Percentiles rank a stretch among this genome's conserved stretches.
Evolutionary conservation across 2,888 invertebrate species (phyloP).

Genomic region (Drosophila fulvimacula): DNA sequence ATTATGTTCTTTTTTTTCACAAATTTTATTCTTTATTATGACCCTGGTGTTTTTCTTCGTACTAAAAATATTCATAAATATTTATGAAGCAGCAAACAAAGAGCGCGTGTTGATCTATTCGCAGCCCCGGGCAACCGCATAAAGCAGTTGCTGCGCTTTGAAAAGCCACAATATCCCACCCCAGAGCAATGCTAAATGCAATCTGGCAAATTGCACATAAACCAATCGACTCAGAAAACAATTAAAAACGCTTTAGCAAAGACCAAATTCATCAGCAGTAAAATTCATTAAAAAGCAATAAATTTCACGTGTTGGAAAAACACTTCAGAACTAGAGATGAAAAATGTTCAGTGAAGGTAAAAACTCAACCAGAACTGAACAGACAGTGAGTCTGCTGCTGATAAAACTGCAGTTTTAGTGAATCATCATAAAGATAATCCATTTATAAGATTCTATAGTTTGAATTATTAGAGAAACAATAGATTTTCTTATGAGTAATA

Average conservation of each 20-base stretch:
- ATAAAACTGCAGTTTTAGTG: no score
- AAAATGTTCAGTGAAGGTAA: neutral
- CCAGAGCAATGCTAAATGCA: slow-evolving; percentile 30
- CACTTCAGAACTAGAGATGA: slow-evolving; percentile 3
- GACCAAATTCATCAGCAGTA: slow-evolving; percentile 21
- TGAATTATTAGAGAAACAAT: neutral
- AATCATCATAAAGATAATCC: no score
- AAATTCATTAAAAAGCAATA: slow-evolving; percentile 21
- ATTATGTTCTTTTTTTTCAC: slow-evolving; percentile 14
- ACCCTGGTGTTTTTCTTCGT: slow-evolving; percentile 56
- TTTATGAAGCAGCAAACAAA: slow-evolving; percentile 63
- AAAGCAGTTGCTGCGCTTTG: neutral
- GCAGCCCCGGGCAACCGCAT: neutral
- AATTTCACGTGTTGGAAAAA: slow-evolving; percentile 6
- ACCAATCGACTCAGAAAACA: slow-evolving; percentile 37
- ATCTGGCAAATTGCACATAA: slow-evolving; percentile 42
- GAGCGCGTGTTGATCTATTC: slow-evolving; percentile 32
- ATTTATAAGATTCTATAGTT: neutral
- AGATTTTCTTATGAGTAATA: no score
- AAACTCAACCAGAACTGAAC: neutral
- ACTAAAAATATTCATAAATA: slow-evolving; percentile 70
- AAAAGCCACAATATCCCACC: slow-evolving; percentile 14
- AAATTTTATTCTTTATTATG: slow-evolving; percentile 47
- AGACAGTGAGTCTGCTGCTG: no score
- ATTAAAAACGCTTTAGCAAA: slow-evolving; percentile 38